Evolutionary conservation across 2,113 vertebrate genomes (phyloP).

Genomic region (Sialia sialis): DNA sequence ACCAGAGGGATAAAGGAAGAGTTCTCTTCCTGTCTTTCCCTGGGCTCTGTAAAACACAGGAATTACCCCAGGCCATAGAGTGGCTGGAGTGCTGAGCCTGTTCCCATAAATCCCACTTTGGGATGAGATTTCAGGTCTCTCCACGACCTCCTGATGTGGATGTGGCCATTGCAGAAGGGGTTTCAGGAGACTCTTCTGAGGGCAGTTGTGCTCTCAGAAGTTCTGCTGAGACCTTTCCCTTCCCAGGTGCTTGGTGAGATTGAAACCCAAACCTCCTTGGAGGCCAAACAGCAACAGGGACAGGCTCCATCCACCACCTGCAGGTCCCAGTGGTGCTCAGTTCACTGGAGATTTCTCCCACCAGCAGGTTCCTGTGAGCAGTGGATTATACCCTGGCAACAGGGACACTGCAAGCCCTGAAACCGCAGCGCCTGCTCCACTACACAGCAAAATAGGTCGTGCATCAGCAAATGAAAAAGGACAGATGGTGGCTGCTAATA

Average conservation of each 20-base stretch:
- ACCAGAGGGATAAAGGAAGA: not conserved
- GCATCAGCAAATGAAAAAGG: conserved; percentile 66
- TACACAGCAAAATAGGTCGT: conserved; percentile 50
- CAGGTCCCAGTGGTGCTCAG: not conserved
- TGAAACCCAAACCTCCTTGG: not conserved
- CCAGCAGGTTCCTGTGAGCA: not conserved
- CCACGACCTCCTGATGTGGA: not conserved
- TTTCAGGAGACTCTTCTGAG: not conserved
- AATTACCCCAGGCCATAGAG: not conserved
- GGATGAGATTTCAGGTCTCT: not conserved
- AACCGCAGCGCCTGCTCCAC: conserved; percentile 9
- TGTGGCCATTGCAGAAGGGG: not conserved
- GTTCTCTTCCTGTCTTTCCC: not conserved
- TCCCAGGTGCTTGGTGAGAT: not conserved
- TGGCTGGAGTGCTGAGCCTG: not conserved
- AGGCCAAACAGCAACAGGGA: not conserved
- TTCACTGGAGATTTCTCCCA: not conserved
- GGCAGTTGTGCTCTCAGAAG: rapidly evolving
- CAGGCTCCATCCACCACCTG: not conserved
- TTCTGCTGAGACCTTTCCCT: not conserved
- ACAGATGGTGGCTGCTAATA: conserved; percentile 68
- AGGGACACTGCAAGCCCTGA: not conserved
- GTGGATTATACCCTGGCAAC: not conserved
- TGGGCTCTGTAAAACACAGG: not conserved
- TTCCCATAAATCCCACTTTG: not conserved